Evolutionary conservation across 2,888 invertebrate species (phyloP), one percentile per base, ranked within the genome.

Genomic region (Dicycla oo): DNA sequence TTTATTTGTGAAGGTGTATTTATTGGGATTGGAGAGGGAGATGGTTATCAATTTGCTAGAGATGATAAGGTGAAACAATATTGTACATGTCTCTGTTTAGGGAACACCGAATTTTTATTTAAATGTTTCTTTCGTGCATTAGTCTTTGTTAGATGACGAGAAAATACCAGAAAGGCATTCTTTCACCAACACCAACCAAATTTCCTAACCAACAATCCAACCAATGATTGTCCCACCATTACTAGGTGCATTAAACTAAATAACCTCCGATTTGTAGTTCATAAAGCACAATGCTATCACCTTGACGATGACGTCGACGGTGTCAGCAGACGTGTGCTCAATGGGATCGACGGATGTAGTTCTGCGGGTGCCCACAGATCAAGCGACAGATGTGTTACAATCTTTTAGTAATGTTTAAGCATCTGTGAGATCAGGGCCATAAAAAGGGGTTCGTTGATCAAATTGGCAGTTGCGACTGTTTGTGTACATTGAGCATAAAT

Each of bases 311-410:
- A 87, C 85, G 86, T 85, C 77, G 86, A 69, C 73, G 79, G 83
- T 86, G 84, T 87, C 88, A 87, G 87, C 84, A 86, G 87, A 88
- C 89, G 87, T 89, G 86, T 87, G 88, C 89, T 91, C 90, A 92
- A 92, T 93, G 90, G 87, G 90, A 90, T 89, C 90, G 88, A 89
- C 93, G 93, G 93, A 94, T 93, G 93, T 91, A 88, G 89, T 87
- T 87, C 89, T 92, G 89, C 89, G 90, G 89, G 90, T 83, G 75
- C 78, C 68, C 89, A 91, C 84, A 92, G 91, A 92, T 78, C 84
- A 90, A 83, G 34, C 56, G 62, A 72, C 84, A 88, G 83, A 86
- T 77, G 78, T 56, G 80, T 47, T 68, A 61, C 54, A 66, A 67
- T 53, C 60, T 69, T 77, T 80, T 78, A 67, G 64, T 81, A 69